phyloP scores from a whole-genome alignment of 2,888 invertebrate genomes.

The Pandemis cinnamomeana region DNA sequence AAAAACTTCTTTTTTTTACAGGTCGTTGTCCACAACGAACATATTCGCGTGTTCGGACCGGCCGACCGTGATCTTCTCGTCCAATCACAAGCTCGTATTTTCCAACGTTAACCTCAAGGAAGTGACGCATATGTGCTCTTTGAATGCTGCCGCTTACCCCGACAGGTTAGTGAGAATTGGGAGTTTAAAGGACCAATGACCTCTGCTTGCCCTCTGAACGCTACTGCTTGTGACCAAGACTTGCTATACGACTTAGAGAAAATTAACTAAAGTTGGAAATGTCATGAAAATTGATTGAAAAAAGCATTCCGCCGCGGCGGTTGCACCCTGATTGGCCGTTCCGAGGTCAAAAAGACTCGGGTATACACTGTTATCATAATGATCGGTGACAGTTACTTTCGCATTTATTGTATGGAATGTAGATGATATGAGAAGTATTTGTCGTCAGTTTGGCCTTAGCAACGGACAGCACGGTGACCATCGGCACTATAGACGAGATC shows the following conservation, averaged over 20 bases:
- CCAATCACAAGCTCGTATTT: constrained; percentile 99
- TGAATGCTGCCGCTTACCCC: constrained; percentile 97
- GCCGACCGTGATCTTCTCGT: constrained; percentile 99
- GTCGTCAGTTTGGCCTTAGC: constrained; percentile 90
- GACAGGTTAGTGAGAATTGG: constrained; percentile 86
- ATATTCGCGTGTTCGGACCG: constrained; percentile 99
- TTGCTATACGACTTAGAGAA: too few species aligned
- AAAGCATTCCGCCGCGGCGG: too few species aligned
- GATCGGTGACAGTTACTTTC: too few species aligned
- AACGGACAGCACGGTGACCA: constrained; percentile 94
- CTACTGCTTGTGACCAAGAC: too few species aligned
- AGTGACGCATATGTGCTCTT: constrained; percentile 98
- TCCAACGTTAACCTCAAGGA: constrained; percentile 98
- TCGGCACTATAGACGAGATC: constrained; percentile 99
- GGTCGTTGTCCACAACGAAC: constrained; percentile 95
- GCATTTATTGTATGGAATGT: too few species aligned
- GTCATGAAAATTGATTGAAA: too few species aligned
- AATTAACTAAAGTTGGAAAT: too few species aligned
- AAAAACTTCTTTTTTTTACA: constrained; percentile 51
- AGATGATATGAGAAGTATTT: not conserved
- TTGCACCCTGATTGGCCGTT: too few species aligned
- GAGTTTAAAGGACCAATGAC: not conserved
- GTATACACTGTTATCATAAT: too few species aligned
- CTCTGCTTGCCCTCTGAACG: too few species aligned
- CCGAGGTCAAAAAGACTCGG: too few species aligned